These are phyloP conservation scores for Thalassoma bifasciatum DNA, from an alignment of 2,113 vertebrate genomes.

Conservation along the genomic window DNA sequence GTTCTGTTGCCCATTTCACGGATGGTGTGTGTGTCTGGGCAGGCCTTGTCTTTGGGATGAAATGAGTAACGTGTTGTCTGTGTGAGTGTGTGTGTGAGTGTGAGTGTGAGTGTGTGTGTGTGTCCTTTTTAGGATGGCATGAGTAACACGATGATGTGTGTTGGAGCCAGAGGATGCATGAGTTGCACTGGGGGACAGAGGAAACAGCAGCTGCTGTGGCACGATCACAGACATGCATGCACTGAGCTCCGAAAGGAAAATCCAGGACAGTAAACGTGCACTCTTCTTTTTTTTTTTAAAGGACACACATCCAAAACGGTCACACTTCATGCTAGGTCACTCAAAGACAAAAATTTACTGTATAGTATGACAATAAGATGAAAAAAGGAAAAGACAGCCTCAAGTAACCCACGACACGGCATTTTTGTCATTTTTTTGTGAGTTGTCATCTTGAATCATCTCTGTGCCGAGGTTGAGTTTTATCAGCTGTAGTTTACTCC, in stretches of 20 bases:
- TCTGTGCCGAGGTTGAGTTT: too few species aligned
- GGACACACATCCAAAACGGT: background rate
- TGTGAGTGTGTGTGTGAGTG: constrained; percentile 26
- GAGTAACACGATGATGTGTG: constrained; percentile 56
- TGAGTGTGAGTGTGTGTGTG: constrained; percentile 33
- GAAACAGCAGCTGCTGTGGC: constrained; percentile 31
- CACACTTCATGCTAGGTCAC: too few species aligned
- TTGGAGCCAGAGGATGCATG: constrained; percentile 63
- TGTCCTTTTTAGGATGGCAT: constrained; percentile 30
- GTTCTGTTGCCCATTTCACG: constrained; percentile 25
- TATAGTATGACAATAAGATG: too few species aligned
- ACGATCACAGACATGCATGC: constrained; percentile 14
- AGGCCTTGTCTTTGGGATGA: constrained; percentile 43
- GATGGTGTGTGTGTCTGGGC: constrained; percentile 27
- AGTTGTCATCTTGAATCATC: too few species aligned
- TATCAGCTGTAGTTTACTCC: too few species aligned
- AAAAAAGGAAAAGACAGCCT: too few species aligned
- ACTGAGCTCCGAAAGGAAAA: constrained; percentile 12
- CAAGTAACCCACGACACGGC: too few species aligned
- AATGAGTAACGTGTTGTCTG: constrained; percentile 58
- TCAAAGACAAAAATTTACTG: too few species aligned
- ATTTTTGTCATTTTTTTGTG: too few species aligned
- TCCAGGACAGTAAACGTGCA: background rate
- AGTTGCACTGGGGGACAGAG: constrained; percentile 43
- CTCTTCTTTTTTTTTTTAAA: background rate